These are phyloP conservation scores for Pelecanoides urinatrix DNA, from an alignment of 2,113 vertebrate genomes.

Conservation along the genomic window DNA sequence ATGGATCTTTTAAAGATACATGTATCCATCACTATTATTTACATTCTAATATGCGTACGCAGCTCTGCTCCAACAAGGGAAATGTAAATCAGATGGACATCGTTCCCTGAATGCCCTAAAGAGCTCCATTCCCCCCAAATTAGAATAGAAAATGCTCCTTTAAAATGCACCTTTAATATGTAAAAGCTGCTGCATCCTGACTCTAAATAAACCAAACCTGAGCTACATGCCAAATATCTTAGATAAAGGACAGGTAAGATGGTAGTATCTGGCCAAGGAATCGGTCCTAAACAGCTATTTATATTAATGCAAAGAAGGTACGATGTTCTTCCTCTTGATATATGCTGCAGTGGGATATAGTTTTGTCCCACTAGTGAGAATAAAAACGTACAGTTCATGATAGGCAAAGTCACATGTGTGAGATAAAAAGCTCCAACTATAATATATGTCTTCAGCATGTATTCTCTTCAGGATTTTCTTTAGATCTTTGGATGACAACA, in stretches of 20 bases:
- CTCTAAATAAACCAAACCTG: slow-evolving; percentile 82
- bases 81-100: slow-evolving; percentile 81
- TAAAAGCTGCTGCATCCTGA: slow-evolving; percentile 72
- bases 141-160: slow-evolving; percentile 81
- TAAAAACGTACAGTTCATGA: slow-evolving; percentile 79
- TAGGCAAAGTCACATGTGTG: slow-evolving; percentile 79
- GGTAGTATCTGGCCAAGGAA: slow-evolving; percentile 76
- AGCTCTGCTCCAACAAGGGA: slow-evolving; percentile 69
- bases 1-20: slow-evolving; percentile 80
- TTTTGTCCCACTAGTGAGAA: slow-evolving; percentile 83
- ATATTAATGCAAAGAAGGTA: slow-evolving; percentile 88
- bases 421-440: slow-evolving; percentile 80
- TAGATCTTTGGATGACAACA: slow-evolving; percentile 78
- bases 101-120: slow-evolving; percentile 74
- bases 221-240: slow-evolving; percentile 76
- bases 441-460: slow-evolving; percentile 76
- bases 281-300: slow-evolving; percentile 86
- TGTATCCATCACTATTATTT: slow-evolving; percentile 81
- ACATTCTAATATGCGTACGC: slow-evolving; percentile 71
- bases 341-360: slow-evolving; percentile 80
- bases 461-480: slow-evolving; percentile 78
- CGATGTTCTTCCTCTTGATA: slow-evolving; percentile 81
- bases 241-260: slow-evolving; percentile 79
- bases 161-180: slow-evolving; percentile 85
- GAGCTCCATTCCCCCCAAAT: slow-evolving; percentile 75